Evolutionary conservation across 2,888 invertebrate genomes (phyloP).

Genomic region (Mechanitis messenoides): DNA sequence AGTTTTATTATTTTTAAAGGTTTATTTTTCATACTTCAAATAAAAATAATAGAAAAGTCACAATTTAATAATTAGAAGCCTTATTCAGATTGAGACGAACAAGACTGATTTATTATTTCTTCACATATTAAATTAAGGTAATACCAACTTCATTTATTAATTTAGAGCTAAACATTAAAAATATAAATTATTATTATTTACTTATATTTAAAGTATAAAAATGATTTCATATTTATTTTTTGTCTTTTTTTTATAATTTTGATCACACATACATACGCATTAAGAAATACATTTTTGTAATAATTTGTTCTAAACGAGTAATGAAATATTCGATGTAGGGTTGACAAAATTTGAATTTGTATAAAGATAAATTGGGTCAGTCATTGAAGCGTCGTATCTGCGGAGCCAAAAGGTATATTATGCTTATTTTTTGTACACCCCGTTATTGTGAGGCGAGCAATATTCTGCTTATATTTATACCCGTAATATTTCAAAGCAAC

Average conservation of each 20-base stretch:
- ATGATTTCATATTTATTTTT: neutral
- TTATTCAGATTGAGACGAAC: too few species aligned
- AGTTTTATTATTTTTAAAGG: constrained; percentile 17
- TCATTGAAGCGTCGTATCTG: constrained; percentile 23
- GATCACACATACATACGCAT: neutral
- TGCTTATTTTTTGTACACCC: constrained; percentile 5
- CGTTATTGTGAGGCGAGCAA: neutral
- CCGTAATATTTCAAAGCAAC: constrained; percentile 5
- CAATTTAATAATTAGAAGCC: too few species aligned
- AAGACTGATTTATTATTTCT: too few species aligned
- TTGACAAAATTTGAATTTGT: constrained; percentile 21
- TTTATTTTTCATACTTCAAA: neutral
- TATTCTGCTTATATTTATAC: neutral
- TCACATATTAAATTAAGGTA: too few species aligned
- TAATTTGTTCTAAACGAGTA: constrained; percentile 13
- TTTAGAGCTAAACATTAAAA: too few species aligned
- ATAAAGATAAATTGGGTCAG: constrained; percentile 28
- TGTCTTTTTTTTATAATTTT: neutral
- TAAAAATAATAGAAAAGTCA: too few species aligned
- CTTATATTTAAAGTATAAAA: too few species aligned
- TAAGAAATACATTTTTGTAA: neutral
- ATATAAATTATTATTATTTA: too few species aligned
- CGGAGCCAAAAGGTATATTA: constrained; percentile 2
- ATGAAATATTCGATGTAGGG: constrained; percentile 8
- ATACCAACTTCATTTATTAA: too few species aligned